A percentile compares a stretch with the other conserved stretches of the same genome.
Conservation (phyloP, 2,113 vertebrate species). For the Blennius ocellaris region DNA sequence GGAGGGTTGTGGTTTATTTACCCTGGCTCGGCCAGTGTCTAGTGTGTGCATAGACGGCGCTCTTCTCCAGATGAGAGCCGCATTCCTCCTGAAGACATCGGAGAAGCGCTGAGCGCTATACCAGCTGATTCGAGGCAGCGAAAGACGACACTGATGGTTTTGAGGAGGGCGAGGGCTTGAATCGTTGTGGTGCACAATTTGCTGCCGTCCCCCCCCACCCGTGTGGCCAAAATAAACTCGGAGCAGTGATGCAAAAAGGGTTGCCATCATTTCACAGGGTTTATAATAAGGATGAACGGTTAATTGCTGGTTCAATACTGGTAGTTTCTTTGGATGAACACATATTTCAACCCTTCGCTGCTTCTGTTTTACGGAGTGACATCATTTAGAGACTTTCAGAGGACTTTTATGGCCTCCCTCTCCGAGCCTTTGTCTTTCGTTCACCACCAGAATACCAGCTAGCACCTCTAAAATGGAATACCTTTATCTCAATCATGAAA, state of each 20-base stretch:
- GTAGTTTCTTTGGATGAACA: too few relatives aligned
- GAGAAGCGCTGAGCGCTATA: slow-evolving; percentile 73
- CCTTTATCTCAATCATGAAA: too few relatives aligned
- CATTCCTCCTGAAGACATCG: slow-evolving; percentile 68
- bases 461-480: background rate
- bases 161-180: slow-evolving; percentile 48
- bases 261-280: background rate
- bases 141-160: slow-evolving; percentile 35
- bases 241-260: slow-evolving; percentile 18
- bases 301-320: too few relatives aligned
- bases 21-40: slow-evolving; percentile 63
- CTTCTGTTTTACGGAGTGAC: background rate
- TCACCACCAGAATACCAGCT: background rate
- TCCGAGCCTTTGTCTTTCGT: background rate
- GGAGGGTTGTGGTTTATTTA: slow-evolving; percentile 73
- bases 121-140: slow-evolving; percentile 65
- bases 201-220: slow-evolving; percentile 21
- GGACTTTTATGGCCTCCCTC: background rate
- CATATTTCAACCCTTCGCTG: too few relatives aligned
- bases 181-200: slow-evolving; percentile 40
- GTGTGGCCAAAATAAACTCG: slow-evolving; percentile 42
- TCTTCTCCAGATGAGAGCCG: slow-evolving; percentile 63
- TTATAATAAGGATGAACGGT: too few relatives aligned
- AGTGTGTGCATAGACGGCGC: slow-evolving; percentile 50
- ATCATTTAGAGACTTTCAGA: background rate